Evolutionary conservation across 2,888 invertebrate species (phyloP).

Genomic region (Galerucella nymphaeae): DNA sequence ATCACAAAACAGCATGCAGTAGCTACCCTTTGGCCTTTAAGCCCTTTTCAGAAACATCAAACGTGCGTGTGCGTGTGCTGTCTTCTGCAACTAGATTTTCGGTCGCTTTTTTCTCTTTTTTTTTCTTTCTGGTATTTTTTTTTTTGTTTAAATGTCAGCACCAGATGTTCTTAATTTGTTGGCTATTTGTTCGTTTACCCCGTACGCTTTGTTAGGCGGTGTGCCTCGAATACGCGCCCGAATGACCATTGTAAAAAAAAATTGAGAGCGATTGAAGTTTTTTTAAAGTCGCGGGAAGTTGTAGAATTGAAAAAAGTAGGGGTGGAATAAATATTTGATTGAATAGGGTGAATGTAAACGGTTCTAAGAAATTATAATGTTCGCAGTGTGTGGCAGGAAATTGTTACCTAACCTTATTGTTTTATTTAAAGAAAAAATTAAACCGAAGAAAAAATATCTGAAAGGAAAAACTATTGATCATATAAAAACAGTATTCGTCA

Average conservation of each 20-base stretch:
- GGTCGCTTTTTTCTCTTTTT: conserved; percentile 56
- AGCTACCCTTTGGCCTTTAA: conserved; percentile 33
- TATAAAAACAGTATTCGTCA: conserved; percentile 1
- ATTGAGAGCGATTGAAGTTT: conserved; percentile 20
- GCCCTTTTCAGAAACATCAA: conserved; percentile 40
- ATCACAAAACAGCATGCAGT: conserved; percentile 38
- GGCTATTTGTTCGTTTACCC: conserved; percentile 60
- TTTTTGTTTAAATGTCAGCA: conserved; percentile 68
- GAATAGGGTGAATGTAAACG: conserved; percentile 4
- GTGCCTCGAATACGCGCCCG: conserved; percentile 30
- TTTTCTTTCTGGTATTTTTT: conserved; percentile 47
- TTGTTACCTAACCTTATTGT: background rate
- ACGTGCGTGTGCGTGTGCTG: conserved; percentile 54
- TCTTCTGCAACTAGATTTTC: conserved; percentile 60
- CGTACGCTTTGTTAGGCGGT: conserved; percentile 42
- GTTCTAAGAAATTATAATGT: background rate
- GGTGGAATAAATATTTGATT: conserved; percentile 9
- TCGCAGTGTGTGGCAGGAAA: background rate
- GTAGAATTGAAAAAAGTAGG: conserved; percentile 5
- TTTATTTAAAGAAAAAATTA: background rate
- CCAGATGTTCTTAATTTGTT: conserved; percentile 66
- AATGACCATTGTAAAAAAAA: conserved; percentile 37
- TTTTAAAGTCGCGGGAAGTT: conserved; percentile 20
- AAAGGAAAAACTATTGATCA: background rate
- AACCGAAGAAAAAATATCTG: background rate